Evolutionary conservation across 1,140 invertebrate species (phyloP).

Genomic region (Trichogramma pretiosum): DNA sequence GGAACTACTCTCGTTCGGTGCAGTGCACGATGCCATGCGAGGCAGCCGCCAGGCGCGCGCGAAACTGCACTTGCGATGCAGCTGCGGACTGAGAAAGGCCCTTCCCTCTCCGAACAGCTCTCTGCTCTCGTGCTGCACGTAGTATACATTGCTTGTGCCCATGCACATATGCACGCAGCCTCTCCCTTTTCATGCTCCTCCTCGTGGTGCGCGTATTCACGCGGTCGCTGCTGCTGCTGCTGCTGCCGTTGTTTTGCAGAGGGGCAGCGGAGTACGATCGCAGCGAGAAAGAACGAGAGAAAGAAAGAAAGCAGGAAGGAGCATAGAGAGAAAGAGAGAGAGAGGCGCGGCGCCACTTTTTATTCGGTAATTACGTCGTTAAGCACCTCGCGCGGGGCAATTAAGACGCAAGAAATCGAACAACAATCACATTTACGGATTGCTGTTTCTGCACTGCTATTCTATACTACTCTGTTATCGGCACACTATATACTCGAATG

Average conservation of each 20-base stretch:
- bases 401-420: conserved; percentile 44
- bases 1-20: conserved; percentile 19
- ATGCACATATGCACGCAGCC: background rate
- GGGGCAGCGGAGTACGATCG: conserved; percentile 14
- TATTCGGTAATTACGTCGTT: conserved; percentile 41
- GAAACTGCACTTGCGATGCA: background rate
- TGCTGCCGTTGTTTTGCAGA: no score
- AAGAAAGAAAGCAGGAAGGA: background rate
- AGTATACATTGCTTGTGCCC: background rate
- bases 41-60: conserved; percentile 16
- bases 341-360: conserved; percentile 22
- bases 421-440: conserved; percentile 39
- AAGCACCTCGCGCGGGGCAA: conserved; percentile 34
- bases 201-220: conserved; percentile 20
- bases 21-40: no score
- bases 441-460: background rate
- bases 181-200: background rate
- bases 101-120: conserved; percentile 5
- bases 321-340: conserved; percentile 9
- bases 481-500: no score
- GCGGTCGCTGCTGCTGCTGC: no score
- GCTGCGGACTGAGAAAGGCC: conserved; percentile 20
- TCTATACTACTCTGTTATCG: no score
- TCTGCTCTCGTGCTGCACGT: background rate
- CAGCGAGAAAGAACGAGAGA: background rate